These are phyloP conservation scores for Scophthalmus maximus DNA, from an alignment of 2,113 vertebrate genomes.

Conservation along the genomic window DNA sequence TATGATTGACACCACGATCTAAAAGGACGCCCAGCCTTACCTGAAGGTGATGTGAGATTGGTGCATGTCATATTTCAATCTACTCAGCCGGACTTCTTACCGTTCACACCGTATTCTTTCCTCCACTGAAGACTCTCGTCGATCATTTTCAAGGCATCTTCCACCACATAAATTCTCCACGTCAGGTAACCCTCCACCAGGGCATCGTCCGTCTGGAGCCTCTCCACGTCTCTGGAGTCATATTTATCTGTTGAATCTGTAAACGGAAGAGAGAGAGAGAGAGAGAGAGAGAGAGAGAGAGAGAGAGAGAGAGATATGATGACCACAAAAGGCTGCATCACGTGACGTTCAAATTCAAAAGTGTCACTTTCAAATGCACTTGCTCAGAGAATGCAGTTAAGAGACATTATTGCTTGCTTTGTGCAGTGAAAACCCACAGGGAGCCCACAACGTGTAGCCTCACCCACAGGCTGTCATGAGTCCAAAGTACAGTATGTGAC, in stretches of 20 bases:
- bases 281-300: neutral
- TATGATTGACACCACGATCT: neutral
- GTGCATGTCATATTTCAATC: neutral
- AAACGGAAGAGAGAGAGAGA: slow-evolving; percentile 3
- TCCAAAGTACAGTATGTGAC: neutral
- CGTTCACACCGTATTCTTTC: slow-evolving; percentile 90
- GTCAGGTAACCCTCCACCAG: slow-evolving; percentile 88
- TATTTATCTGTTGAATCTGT: slow-evolving; percentile 91
- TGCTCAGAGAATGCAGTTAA: neutral
- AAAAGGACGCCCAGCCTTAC: neutral
- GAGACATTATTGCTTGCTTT: neutral
- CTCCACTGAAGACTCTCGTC: slow-evolving; percentile 97
- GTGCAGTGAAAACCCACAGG: neutral
- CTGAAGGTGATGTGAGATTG: neutral
- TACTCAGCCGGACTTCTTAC: slow-evolving; percentile 78
- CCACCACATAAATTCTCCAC: slow-evolving; percentile 88
- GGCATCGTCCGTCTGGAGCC: slow-evolving; percentile 87
- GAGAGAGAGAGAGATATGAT: no score
- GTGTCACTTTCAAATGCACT: slow-evolving; percentile 13
- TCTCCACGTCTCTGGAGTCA: slow-evolving; percentile 92
- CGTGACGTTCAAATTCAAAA: slow-evolving; percentile 1
- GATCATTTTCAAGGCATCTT: slow-evolving; percentile 96
- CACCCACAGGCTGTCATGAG: neutral
- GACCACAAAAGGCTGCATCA: slow-evolving; percentile 19
- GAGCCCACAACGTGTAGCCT: neutral